A percentile compares a stretch with the other conserved stretches of the same genome.
Evolutionary conservation across 2,113 vertebrate genomes (phyloP).

Genomic region (Rallus limicola): DNA sequence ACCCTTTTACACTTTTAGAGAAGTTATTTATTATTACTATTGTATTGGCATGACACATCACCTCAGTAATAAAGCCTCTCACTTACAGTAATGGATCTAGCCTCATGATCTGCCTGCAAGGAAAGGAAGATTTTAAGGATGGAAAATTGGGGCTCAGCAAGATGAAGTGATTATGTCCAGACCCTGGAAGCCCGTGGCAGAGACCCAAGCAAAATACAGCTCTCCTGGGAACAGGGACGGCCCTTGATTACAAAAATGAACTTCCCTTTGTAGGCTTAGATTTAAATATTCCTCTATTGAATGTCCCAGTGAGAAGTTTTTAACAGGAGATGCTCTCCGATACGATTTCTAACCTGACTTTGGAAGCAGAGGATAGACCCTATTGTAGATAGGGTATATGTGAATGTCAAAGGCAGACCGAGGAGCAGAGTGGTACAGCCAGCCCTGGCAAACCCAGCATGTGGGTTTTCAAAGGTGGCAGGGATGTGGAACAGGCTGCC

Average conservation of each 20-base stretch:
- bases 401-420: rapidly evolving
- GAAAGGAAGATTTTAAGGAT: neutral
- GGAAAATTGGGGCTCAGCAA: neutral
- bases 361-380: neutral
- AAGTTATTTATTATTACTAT: slow-evolving; percentile 52
- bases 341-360: neutral
- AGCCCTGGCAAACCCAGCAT: neutral
- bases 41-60: slow-evolving; percentile 39
- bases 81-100: neutral
- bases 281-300: neutral
- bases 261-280: neutral
- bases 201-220: rapidly evolving
- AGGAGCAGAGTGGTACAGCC: neutral
- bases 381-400: neutral
- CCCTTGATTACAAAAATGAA: neutral
- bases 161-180: neutral
- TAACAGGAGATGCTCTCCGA: neutral
- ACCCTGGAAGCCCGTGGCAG: neutral
- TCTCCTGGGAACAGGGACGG: neutral
- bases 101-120: neutral
- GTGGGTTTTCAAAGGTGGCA: neutral
- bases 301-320: neutral
- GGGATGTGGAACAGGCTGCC: too few species aligned
- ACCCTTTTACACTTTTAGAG: slow-evolving; percentile 7
- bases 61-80: slow-evolving; percentile 15